Percentiles rank a stretch among this genome's conserved stretches.
Conservation (phyloP, 2,113 vertebrate species). For the Apteryx mantelli region DNA sequence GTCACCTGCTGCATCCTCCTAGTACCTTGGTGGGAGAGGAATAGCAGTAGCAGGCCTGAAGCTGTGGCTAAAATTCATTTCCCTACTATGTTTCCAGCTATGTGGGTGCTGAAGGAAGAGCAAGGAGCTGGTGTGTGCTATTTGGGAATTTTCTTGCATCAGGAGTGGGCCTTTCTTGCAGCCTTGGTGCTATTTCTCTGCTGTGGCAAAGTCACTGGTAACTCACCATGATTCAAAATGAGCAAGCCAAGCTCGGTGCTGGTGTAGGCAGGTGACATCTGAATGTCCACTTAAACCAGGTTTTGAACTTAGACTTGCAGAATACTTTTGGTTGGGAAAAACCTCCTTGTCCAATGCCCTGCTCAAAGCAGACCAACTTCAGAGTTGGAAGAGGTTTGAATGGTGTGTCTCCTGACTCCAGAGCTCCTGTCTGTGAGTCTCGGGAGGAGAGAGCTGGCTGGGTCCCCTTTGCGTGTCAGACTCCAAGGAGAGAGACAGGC, state of each 20-base stretch:
- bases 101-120: neutral
- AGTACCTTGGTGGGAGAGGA: neutral
- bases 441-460: neutral
- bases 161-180: neutral
- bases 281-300: neutral
- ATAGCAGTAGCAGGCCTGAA: neutral
- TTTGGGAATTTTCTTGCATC: neutral
- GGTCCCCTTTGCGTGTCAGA: neutral
- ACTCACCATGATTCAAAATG: rapidly evolving
- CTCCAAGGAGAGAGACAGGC: neutral
- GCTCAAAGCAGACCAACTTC: neutral
- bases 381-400: neutral
- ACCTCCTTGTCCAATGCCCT: neutral
- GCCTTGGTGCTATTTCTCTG: neutral
- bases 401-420: rapidly evolving
- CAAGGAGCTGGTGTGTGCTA: neutral
- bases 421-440: neutral
- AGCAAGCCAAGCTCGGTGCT: neutral
- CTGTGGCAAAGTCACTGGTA: neutral
- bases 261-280: neutral
- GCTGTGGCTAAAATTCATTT: neutral
- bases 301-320: neutral
- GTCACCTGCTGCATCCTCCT: neutral
- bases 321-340: neutral
- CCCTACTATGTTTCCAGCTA: neutral